Evolutionary conservation across 2,113 vertebrate species (phyloP).

Genomic region (Macrotis lagotis): DNA sequence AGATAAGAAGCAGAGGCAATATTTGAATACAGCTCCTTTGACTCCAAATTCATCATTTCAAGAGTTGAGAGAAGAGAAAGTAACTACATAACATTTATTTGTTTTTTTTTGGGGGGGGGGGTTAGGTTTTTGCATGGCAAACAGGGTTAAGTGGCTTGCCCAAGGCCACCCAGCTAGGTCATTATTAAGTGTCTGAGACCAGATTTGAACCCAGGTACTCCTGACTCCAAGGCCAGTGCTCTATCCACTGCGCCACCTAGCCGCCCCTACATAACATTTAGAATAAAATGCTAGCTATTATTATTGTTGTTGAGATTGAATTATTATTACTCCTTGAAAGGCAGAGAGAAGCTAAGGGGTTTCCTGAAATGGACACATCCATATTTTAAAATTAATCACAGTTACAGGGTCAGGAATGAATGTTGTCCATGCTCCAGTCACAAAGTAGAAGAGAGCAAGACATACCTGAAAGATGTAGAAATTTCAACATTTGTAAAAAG

Average conservation of each 20-base stretch:
- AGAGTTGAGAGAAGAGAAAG: neutral
- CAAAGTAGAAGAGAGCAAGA: slow-evolving; percentile 75
- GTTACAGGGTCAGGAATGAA: neutral
- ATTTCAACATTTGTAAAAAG: slow-evolving; percentile 58
- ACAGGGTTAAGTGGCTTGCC: too few relatives aligned
- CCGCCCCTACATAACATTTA: neutral
- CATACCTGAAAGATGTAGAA: slow-evolving; percentile 74
- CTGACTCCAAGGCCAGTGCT: too few relatives aligned
- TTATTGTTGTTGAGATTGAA: neutral
- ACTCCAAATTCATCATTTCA: neutral
- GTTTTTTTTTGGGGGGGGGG: too few relatives aligned
- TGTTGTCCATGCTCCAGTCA: slow-evolving; percentile 18
- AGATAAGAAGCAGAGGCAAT: neutral
- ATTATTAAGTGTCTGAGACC: too few relatives aligned
- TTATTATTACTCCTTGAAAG: neutral
- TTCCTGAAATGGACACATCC: neutral
- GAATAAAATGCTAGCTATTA: neutral
- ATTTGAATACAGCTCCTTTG: neutral
- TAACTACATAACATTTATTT: too few relatives aligned
- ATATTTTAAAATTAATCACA: neutral
- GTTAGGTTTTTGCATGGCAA: too few relatives aligned
- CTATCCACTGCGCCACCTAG: too few relatives aligned
- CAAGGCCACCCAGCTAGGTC: too few relatives aligned
- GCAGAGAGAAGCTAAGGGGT: neutral
- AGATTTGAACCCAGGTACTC: too few relatives aligned